Percentiles rank a stretch among this genome's conserved stretches.
Evolutionary conservation across 2,888 invertebrate genomes (phyloP).

Genomic region (Notodromas monacha): DNA sequence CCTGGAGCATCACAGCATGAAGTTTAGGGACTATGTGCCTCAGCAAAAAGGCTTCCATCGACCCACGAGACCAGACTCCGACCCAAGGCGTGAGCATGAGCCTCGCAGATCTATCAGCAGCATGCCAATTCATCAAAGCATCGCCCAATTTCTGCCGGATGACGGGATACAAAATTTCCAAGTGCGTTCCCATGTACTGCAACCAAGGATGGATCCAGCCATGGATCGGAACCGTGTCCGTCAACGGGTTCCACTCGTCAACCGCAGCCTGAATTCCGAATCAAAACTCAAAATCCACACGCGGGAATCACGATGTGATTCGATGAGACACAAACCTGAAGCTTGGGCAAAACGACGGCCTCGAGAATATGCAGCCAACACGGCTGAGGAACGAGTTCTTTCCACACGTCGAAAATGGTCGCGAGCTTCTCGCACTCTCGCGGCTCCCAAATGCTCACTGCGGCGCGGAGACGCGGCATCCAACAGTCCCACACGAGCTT

Average conservation of each 20-base stretch:
- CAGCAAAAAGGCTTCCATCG: conserved; percentile 43
- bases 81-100: conserved; percentile 72
- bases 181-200: conserved; percentile 30
- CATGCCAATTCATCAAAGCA: conserved; percentile 76
- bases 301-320: not conserved
- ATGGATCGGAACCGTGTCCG: conserved; percentile 77
- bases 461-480: conserved; percentile 43
- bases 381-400: conserved; percentile 43
- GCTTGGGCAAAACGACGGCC: conserved; percentile 43
- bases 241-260: conserved; percentile 71
- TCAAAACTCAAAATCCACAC: too few relatives aligned
- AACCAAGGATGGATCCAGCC: conserved; percentile 94
- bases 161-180: conserved; percentile 39
- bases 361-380: conserved; percentile 46
- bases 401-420: conserved; percentile 45
- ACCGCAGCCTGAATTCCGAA: conserved; percentile 31
- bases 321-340: conserved; percentile 10
- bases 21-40: conserved; percentile 68
- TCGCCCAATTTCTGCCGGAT: conserved; percentile 64
- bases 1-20: too few relatives aligned
- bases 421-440: conserved; percentile 43
- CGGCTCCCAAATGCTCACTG: conserved; percentile 43
- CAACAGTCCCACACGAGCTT: conserved; percentile 61
- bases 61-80: conserved; percentile 33
- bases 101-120: conserved; percentile 67